Percentiles rank a stretch among this genome's conserved stretches.
phyloP scores from a whole-genome alignment of 2,888 invertebrate genomes.

The Opisthograptis luteolata region DNA sequence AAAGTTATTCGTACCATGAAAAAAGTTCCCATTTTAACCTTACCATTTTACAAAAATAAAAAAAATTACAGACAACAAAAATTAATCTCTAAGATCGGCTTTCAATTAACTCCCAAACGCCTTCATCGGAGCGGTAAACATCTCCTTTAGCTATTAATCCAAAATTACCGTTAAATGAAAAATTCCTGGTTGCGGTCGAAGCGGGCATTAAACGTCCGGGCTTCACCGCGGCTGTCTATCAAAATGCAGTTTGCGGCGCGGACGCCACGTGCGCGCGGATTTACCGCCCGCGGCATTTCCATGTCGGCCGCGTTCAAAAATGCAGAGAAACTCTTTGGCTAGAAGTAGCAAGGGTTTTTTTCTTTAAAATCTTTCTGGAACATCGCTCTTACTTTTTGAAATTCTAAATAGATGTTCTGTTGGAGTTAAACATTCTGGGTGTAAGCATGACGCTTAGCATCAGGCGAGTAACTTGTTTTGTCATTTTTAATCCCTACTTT shows the following conservation, averaged over 20 bases:
- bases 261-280: slow-evolving; percentile 68
- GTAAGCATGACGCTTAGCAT: too few relatives aligned
- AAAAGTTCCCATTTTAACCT: too few relatives aligned
- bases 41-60: too few relatives aligned
- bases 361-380: too few relatives aligned
- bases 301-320: slow-evolving; percentile 62
- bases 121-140: slow-evolving; percentile 12
- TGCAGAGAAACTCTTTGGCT: slow-evolving; percentile 30
- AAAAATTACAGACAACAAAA: neutral
- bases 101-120: slow-evolving; percentile 4
- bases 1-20: too few relatives aligned
- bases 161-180: slow-evolving; percentile 58
- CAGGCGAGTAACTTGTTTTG: too few relatives aligned
- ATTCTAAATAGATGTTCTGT: too few relatives aligned
- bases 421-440: too few relatives aligned
- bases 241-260: slow-evolving; percentile 74
- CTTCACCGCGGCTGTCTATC: slow-evolving; percentile 70
- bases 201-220: slow-evolving; percentile 60
- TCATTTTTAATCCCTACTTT: too few relatives aligned
- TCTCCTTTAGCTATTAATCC: slow-evolving; percentile 17
- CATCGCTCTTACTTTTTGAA: too few relatives aligned
- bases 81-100: neutral
- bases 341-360: slow-evolving; percentile 24
- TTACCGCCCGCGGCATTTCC: slow-evolving; percentile 72
- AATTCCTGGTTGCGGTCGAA: slow-evolving; percentile 62